Evolutionary conservation across 1,140 invertebrate species (phyloP).

Genomic region (Euura saliciscinereae): DNA sequence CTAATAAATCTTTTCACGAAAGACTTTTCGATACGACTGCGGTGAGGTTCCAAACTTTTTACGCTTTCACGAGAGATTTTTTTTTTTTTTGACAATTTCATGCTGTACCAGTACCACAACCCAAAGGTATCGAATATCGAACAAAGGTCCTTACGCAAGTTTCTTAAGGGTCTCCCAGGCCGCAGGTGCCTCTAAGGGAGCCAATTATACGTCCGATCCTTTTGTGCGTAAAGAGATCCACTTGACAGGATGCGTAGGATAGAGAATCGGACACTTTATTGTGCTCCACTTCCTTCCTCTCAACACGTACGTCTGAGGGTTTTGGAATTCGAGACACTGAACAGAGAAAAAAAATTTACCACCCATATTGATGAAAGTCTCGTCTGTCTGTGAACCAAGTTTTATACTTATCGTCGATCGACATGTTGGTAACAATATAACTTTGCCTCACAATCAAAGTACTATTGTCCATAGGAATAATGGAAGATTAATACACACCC

Average conservation of each 20-base stretch:
- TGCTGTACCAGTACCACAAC: constrained; percentile 21
- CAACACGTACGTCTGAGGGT: neutral
- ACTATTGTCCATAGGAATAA: no score
- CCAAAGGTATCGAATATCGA: constrained; percentile 55
- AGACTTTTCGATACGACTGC: neutral
- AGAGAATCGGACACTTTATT: constrained; percentile 45
- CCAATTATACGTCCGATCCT: constrained; percentile 60
- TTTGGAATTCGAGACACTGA: no score
- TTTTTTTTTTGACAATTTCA: constrained; percentile 4
- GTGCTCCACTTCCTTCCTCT: constrained; percentile 9
- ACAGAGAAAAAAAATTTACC: no score
- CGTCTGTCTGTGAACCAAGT: no score
- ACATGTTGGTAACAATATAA: neutral
- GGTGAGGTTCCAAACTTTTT: neutral
- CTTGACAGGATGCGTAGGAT: constrained; percentile 60
- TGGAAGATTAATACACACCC: no score
- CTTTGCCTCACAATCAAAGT: no score
- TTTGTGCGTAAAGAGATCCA: constrained; percentile 50
- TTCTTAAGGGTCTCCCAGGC: constrained; percentile 50
- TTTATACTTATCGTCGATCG: neutral
- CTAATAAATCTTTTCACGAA: constrained; percentile 8
- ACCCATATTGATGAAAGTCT: no score
- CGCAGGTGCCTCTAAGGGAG: constrained; percentile 34
- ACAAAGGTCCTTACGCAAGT: constrained; percentile 43
- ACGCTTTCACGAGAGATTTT: neutral